These are phyloP conservation scores for Pheosia tremula DNA, from an alignment of 2,888 invertebrate genomes.

Conservation along the genomic window DNA sequence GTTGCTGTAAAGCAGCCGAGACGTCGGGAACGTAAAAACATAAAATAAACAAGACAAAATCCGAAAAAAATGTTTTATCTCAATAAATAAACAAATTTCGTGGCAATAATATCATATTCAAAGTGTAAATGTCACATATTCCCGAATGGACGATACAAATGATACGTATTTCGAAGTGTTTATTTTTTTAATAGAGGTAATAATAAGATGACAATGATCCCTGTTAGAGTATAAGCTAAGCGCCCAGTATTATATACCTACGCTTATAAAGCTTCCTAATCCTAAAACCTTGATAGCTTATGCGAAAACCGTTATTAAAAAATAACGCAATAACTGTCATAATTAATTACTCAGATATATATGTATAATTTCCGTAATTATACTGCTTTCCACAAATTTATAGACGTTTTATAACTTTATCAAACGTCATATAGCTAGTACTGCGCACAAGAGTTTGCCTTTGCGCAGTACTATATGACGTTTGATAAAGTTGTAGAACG, in stretches of 20 bases:
- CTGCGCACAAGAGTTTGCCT: too few species aligned
- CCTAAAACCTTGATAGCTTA: background rate
- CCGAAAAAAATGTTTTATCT: too few species aligned
- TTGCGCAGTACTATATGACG: too few species aligned
- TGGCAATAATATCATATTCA: background rate
- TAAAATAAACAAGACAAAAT: too few species aligned
- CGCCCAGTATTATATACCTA: slow-evolving; percentile 23
- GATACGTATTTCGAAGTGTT: slow-evolving; percentile 20
- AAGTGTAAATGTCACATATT: slow-evolving; percentile 17
- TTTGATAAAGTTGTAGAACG: too few species aligned
- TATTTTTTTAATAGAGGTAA: slow-evolving; percentile 12
- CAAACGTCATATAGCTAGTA: too few species aligned
- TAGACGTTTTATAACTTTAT: too few species aligned
- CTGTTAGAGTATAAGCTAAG: slow-evolving; percentile 39
- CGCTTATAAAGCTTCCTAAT: slow-evolving; percentile 17
- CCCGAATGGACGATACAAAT: slow-evolving; percentile 28
- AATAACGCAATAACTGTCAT: background rate
- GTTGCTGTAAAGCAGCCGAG: too few species aligned
- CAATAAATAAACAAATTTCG: too few species aligned
- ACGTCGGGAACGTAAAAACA: too few species aligned
- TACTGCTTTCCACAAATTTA: too few species aligned
- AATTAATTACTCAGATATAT: background rate
- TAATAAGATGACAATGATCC: slow-evolving; percentile 22
- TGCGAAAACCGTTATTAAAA: background rate
- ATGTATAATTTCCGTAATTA: too few species aligned